These are phyloP conservation scores for Poecile atricapillus DNA, from an alignment of 2,113 vertebrate species.

Conservation along the genomic window DNA sequence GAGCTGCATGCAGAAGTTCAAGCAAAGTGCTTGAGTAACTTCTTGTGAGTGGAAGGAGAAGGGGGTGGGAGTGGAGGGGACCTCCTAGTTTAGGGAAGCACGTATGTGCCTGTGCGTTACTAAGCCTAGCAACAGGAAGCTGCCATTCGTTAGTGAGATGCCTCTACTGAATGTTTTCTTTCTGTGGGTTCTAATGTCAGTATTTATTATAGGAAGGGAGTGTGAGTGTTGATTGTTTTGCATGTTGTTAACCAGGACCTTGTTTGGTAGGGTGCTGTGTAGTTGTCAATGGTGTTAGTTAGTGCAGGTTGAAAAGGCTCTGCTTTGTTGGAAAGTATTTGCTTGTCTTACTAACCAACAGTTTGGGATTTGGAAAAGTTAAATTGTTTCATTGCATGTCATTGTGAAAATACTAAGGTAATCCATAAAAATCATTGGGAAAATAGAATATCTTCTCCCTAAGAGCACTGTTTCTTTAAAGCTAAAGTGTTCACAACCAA, in stretches of 20 bases:
- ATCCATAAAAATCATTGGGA: background rate
- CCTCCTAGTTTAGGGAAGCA: background rate
- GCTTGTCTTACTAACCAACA: background rate
- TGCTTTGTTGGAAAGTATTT: background rate
- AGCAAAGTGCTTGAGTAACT: background rate
- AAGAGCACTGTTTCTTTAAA: background rate
- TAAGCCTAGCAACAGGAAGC: background rate
- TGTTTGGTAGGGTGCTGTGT: background rate
- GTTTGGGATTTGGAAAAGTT: background rate
- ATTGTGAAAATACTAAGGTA: background rate
- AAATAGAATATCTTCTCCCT: background rate
- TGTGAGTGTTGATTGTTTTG: background rate
- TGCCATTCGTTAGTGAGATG: background rate
- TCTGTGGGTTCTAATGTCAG: background rate
- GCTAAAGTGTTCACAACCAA: background rate
- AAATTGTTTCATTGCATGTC: background rate
- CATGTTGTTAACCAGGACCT: background rate
- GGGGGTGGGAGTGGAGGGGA: no score
- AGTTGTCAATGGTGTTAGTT: background rate
- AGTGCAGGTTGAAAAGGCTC: background rate
- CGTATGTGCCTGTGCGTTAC: background rate
- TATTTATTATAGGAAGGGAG: background rate
- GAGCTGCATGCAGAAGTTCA: background rate
- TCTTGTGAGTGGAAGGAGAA: background rate
- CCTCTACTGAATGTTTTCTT: background rate